A percentile compares a stretch with the other conserved stretches of the same genome.
These are phyloP conservation scores for Montipora sp. DNA, from an alignment of 64 coral and sea anemone species.

Conservation along the genomic window DNA sequence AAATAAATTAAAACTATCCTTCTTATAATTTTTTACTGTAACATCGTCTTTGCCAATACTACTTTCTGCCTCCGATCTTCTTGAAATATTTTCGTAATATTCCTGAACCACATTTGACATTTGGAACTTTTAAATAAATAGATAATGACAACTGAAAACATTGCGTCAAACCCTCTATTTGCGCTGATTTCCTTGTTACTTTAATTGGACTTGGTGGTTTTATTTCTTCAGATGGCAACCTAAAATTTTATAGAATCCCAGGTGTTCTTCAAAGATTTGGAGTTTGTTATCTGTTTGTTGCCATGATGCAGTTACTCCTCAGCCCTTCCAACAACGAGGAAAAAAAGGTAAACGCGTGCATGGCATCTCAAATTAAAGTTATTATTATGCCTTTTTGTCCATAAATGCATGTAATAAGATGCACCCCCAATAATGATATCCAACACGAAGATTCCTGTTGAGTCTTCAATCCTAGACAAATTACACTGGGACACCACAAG, in stretches of 20 bases:
- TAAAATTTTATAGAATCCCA: conserved; percentile 74
- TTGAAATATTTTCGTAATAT: too few relatives aligned
- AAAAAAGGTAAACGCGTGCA: not conserved
- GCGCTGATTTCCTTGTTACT: not conserved
- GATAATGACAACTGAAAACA: too few relatives aligned
- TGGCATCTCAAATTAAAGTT: not conserved
- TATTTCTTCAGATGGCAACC: conserved; percentile 45
- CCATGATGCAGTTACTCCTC: conserved; percentile 68
- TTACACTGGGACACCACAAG: too few relatives aligned
- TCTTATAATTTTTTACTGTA: not conserved
- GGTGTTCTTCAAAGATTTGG: conserved; percentile 84
- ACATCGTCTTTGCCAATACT: too few relatives aligned
- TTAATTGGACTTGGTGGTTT: not conserved
- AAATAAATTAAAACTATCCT: not conserved
- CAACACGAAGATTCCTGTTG: too few relatives aligned
- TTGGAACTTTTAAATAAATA: too few relatives aligned
- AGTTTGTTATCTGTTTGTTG: conserved; percentile 75
- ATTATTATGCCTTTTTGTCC: not conserved
- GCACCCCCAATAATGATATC: too few relatives aligned
- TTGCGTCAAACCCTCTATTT: not conserved
- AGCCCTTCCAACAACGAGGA: conserved; percentile 15
- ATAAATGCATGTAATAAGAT: too few relatives aligned
- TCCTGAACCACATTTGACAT: too few relatives aligned
- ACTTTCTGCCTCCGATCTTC: too few relatives aligned
- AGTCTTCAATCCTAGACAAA: too few relatives aligned